phyloP scores from a whole-genome alignment of 1,140 invertebrate species.

The Drosophila sucinea region DNA sequence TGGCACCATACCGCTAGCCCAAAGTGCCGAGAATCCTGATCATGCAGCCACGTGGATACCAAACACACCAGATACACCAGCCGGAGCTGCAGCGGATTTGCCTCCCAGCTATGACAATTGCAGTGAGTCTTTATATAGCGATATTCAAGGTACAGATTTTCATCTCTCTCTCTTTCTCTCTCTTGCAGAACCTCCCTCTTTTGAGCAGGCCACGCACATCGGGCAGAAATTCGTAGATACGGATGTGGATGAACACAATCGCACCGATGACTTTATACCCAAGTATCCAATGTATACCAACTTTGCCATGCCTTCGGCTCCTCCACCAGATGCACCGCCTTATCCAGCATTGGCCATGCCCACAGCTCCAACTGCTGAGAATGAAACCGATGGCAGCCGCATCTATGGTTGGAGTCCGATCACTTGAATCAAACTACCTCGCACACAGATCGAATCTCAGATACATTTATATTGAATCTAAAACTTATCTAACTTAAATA shows the following conservation, averaged over 20 bases:
- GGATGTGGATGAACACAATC: conserved; percentile 64
- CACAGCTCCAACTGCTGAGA: conserved; percentile 26
- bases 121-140: conserved; percentile 39
- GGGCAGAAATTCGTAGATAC: conserved; percentile 64
- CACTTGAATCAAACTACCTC: neutral
- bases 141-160: neutral
- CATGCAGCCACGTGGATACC: conserved; percentile 61
- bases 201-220: conserved; percentile 64
- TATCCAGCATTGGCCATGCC: conserved; percentile 28
- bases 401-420: conserved; percentile 39
- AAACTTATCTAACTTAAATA: neutral
- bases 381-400: neutral
- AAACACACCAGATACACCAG: conserved; percentile 64
- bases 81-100: conserved; percentile 52
- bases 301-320: conserved; percentile 61
- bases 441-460: neutral
- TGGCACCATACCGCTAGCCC: conserved; percentile 64
- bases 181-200: conserved; percentile 66
- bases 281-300: conserved; percentile 76
- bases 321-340: conserved; percentile 22
- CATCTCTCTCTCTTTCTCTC: neutral
- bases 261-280: conserved; percentile 69
- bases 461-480: neutral
- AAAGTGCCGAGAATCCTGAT: conserved; percentile 56
- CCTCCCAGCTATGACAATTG: conserved; percentile 69